These are phyloP conservation scores for Wasmannia auropunctata DNA, from an alignment of 1,140 invertebrate species.

Conservation along the genomic window DNA sequence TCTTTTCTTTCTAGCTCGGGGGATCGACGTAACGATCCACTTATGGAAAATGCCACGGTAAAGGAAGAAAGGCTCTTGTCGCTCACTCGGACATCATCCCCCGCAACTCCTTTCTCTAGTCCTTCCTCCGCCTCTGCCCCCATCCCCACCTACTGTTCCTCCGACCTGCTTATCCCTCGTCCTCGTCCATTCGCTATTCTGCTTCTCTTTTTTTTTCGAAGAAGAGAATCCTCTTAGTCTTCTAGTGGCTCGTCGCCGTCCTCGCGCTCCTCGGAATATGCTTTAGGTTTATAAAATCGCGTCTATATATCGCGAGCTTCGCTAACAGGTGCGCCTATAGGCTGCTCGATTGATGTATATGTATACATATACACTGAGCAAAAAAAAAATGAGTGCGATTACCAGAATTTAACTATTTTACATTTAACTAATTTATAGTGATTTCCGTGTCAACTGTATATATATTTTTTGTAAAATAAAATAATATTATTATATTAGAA, in stretches of 20 bases:
- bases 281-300: slow-evolving; percentile 66
- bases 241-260: slow-evolving; percentile 53
- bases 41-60: slow-evolving; percentile 72
- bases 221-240: slow-evolving; percentile 70
- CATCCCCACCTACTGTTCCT: neutral
- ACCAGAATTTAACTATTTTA: too few relatives aligned
- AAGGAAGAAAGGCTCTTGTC: slow-evolving; percentile 70
- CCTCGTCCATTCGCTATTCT: slow-evolving; percentile 47
- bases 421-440: too few relatives aligned
- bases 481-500: too few relatives aligned
- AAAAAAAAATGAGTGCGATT: too few relatives aligned
- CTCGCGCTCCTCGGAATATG: slow-evolving; percentile 50
- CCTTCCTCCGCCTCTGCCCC: neutral
- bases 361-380: neutral
- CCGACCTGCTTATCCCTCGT: slow-evolving; percentile 24
- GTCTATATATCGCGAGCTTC: slow-evolving; percentile 32
- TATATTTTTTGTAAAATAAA: too few relatives aligned
- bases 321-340: slow-evolving; percentile 25
- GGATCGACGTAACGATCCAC: slow-evolving; percentile 75
- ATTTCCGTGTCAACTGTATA: too few relatives aligned
- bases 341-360: neutral
- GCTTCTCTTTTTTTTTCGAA: slow-evolving; percentile 65
- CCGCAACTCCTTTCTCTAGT: neutral
- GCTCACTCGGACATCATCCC: slow-evolving; percentile 68
- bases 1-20: slow-evolving; percentile 55